These are phyloP conservation scores for Scolopax bukidnonensis DNA, from an alignment of 2,797 vertebrate species.

Conservation along the genomic window DNA sequence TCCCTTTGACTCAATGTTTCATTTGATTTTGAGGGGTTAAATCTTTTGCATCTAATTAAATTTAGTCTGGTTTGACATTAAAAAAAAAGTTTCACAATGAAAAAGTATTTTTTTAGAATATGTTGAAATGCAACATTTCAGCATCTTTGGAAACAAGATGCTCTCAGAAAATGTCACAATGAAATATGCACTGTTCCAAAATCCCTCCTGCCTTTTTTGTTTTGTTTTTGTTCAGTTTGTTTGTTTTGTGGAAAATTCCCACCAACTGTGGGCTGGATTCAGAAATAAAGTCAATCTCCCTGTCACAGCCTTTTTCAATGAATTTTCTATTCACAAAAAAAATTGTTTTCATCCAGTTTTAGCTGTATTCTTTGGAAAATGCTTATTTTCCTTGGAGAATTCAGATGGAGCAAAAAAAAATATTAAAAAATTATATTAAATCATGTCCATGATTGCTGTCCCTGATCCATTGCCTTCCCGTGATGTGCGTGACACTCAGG, in stretches of 20 bases:
- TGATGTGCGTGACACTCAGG: not conserved
- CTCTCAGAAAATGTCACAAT: conserved; percentile 63
- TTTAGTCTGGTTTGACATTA: not conserved
- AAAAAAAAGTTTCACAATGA: conserved; percentile 38
- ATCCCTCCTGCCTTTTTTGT: conserved; percentile 25
- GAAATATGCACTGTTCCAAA: conserved; percentile 34
- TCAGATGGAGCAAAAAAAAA: not conserved
- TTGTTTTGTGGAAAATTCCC: conserved; percentile 48
- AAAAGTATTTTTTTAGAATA: conserved; percentile 1
- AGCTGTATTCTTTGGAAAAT: conserved; percentile 5
- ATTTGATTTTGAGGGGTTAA: conserved; percentile 14
- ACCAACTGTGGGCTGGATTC: conserved; percentile 14
- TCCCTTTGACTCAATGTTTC: not conserved
- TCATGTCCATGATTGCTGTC: not conserved
- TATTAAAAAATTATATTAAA: too few species aligned
- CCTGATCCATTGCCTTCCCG: not conserved
- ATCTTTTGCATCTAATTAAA: conserved; percentile 26
- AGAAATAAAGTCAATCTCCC: not conserved
- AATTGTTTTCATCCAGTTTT: not conserved
- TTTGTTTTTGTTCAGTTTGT: conserved; percentile 25
- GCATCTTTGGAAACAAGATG: conserved; percentile 42
- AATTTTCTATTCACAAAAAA: conserved; percentile 48
- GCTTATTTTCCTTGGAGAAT: not conserved
- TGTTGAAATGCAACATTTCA: conserved; percentile 59
- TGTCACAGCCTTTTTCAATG: conserved; percentile 52